Percentiles rank a stretch among this genome's conserved stretches.
Evolutionary conservation across 2,113 vertebrate genomes (phyloP).

Genomic region (Cercopithecus mona): DNA sequence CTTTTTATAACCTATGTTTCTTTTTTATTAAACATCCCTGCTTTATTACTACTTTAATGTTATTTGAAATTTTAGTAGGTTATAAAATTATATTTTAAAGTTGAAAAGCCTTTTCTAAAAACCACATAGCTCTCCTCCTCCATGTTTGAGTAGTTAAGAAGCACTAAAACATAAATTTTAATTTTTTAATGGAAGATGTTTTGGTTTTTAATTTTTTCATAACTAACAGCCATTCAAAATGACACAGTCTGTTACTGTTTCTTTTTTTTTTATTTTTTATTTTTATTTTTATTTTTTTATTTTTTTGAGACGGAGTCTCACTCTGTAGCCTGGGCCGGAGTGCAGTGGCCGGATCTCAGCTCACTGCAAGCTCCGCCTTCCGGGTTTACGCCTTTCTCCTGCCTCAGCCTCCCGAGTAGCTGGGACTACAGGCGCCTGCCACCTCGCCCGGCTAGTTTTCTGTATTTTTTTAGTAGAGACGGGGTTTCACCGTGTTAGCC

Average conservation of each 20-base stretch:
- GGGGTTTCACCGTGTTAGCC: too few relatives aligned
- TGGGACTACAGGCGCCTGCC: too few relatives aligned
- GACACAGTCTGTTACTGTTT: not conserved
- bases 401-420: too few relatives aligned
- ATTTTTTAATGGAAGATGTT: conserved; percentile 17
- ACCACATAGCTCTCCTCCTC: not conserved
- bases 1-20: conserved; percentile 7
- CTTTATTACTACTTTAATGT: conserved; percentile 7
- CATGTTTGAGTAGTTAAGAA: not conserved
- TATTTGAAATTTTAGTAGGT: conserved; percentile 49
- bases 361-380: too few relatives aligned
- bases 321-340: too few relatives aligned
- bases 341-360: too few relatives aligned
- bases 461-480: too few relatives aligned
- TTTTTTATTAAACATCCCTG: conserved; percentile 6
- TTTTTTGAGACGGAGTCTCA: too few relatives aligned
- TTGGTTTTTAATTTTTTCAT: not conserved
- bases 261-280: not conserved
- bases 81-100: conserved; percentile 56
- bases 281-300: too few relatives aligned
- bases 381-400: too few relatives aligned
- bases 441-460: too few relatives aligned
- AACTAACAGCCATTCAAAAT: not conserved
- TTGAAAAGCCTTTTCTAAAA: conserved; percentile 47
- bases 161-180: not conserved